Evolutionary conservation across 64 coral and sea anemone species (phyloP), one percentile per base, ranked within the genome.

Genomic region (Astreopora myriophthalma): DNA sequence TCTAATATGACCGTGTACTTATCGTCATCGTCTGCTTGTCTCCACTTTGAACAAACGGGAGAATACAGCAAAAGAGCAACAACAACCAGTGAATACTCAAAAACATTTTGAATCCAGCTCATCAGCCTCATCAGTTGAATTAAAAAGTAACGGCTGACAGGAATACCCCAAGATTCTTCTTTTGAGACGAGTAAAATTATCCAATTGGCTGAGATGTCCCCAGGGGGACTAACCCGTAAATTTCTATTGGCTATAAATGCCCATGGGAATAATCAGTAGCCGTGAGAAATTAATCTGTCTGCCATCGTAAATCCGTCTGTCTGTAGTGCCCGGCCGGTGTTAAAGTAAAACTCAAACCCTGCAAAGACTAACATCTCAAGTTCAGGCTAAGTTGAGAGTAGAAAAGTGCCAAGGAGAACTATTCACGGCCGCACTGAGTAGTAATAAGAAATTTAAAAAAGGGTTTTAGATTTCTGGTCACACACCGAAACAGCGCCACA

Each of bases 31-130:
- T n/a, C n/a, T n/a, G n/a, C n/a, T n/a, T n/a, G n/a, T n/a, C n/a
- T n/a, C n/a, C n/a, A 44, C 73, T 36, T 89, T 79, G 48, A 76
- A 79, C 72, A 77, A 79, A 65, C 48, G 36, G 87, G 48, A 78
- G 55, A 77, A 89, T 38, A 78, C 73, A 89, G 73, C 87, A 89
- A 89, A 75, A 88, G 25, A 89, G 73, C 57, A 89, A 77, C 74
- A 60, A 89, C 9, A 89, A 69, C 57, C 0, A 52, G 44, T 79
- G 52, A 89, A 89, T 32, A 73, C 42, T 73, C 36, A 27, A 87
- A 74, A 62, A 39, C 84, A 86, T 72, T 69, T 71, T 86, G 34
- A 70, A 71, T 85, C 30, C 31, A 19, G 48, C 64, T 68, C 64
- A 68, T 68, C 25, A n/a, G 64, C 73, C 73, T 48, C 34, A 37